Evolutionary conservation across 2,888 invertebrate genomes (phyloP).

Genomic region (Acleris laterana): DNA sequence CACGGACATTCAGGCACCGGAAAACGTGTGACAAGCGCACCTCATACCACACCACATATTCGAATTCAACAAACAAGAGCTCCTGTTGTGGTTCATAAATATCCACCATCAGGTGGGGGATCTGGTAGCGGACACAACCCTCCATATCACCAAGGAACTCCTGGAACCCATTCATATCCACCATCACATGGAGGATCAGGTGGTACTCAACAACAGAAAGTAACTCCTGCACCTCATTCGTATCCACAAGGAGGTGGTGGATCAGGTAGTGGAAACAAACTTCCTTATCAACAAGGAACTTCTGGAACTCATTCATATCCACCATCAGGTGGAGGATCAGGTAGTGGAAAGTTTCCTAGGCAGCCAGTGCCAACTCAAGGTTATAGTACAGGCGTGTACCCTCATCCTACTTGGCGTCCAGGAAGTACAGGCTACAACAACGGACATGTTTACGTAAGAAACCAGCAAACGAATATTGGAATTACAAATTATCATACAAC

Average conservation of each 20-base stretch:
- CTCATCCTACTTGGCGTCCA: neutral
- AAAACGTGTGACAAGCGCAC: neutral
- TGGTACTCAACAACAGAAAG: neutral
- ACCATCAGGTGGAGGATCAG: neutral
- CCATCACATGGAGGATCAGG: neutral
- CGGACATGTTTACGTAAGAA: conserved; percentile 15
- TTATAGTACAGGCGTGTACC: neutral
- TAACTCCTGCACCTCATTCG: neutral
- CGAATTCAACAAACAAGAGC: too few relatives aligned
- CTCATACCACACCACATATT: neutral
- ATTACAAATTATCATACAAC: neutral
- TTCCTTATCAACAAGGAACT: neutral
- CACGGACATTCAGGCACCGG: neutral
- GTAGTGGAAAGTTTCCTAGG: neutral
- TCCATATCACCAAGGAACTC: neutral
- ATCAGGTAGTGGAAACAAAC: neutral
- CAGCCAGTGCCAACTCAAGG: neutral
- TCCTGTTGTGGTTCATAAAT: neutral
- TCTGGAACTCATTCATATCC: neutral
- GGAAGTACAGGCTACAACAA: neutral
- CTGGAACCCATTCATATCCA: neutral
- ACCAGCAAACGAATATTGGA: conserved; percentile 3
- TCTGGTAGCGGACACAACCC: neutral
- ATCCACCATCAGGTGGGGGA: neutral
- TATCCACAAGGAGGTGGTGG: neutral